Evolutionary conservation across 2,113 vertebrate species (phyloP).

Genomic region (Hiodon alosoides): DNA sequence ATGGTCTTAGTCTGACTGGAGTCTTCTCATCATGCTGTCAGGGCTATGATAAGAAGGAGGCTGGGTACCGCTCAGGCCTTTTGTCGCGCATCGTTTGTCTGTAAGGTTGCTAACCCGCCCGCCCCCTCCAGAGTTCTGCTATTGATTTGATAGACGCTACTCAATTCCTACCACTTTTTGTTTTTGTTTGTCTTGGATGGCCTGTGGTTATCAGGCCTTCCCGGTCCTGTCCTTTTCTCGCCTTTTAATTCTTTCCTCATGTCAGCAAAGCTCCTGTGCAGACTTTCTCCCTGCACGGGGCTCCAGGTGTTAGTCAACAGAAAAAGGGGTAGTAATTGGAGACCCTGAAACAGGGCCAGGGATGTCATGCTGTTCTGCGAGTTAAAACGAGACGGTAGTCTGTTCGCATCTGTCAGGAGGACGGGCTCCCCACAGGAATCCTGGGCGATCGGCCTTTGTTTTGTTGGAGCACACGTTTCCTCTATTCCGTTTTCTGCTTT

Average conservation of each 20-base stretch:
- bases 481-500: not conserved
- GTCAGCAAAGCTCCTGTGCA: conserved; percentile 51
- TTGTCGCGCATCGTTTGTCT: not conserved
- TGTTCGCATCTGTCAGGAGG: not conserved
- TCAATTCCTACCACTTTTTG: conserved; percentile 28
- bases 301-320: conserved; percentile 53
- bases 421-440: not conserved
- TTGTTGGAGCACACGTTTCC: not conserved
- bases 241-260: conserved; percentile 48
- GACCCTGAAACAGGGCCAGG: conserved; percentile 36
- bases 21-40: conserved; percentile 88
- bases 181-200: conserved; percentile 29
- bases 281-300: conserved; percentile 36
- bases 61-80: conserved; percentile 49
- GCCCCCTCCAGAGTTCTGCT: conserved; percentile 4
- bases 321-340: conserved; percentile 55
- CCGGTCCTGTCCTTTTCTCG: conserved; percentile 31
- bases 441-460: not conserved
- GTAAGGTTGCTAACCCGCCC: too few relatives aligned
- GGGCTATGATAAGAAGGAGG: conserved; percentile 85
- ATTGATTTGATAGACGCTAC: conserved; percentile 31
- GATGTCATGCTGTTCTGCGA: conserved; percentile 8
- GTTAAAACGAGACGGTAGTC: not conserved
- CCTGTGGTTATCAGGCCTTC: conserved; percentile 44
- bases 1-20: conserved; percentile 80